A percentile compares a stretch with the other conserved stretches of the same genome.
Conservation (phyloP, 2,797 vertebrate species). For the Lithobates sylvaticus region DNA sequence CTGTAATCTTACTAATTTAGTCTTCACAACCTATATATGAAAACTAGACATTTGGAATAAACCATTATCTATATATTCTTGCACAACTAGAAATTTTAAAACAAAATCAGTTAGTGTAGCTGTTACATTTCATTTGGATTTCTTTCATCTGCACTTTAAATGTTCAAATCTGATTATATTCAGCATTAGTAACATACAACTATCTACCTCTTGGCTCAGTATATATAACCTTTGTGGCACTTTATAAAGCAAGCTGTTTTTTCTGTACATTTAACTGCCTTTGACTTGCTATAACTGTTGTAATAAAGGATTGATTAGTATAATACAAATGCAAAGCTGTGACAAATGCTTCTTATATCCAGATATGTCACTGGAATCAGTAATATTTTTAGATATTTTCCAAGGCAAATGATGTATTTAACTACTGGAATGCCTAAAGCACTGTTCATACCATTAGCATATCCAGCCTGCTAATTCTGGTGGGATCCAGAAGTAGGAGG, state of each 20-base stretch:
- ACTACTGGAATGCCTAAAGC: neutral
- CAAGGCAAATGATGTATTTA: neutral
- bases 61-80: neutral
- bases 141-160: neutral
- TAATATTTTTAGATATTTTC: neutral
- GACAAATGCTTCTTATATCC: neutral
- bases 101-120: neutral
- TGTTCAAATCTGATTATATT: neutral
- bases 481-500: neutral
- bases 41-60: neutral
- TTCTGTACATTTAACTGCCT: neutral
- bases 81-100: neutral
- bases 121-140: neutral
- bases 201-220: neutral
- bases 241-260: neutral
- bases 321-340: neutral
- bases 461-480: neutral
- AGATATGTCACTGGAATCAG: neutral
- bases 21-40: no score
- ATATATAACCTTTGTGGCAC: neutral
- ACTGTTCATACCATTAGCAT: neutral
- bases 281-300: neutral
- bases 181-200: neutral
- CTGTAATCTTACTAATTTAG: no score
- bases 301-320: neutral